Evolutionary conservation across 2,888 invertebrate species (phyloP).

Genomic region (Lepas anatifera): DNA sequence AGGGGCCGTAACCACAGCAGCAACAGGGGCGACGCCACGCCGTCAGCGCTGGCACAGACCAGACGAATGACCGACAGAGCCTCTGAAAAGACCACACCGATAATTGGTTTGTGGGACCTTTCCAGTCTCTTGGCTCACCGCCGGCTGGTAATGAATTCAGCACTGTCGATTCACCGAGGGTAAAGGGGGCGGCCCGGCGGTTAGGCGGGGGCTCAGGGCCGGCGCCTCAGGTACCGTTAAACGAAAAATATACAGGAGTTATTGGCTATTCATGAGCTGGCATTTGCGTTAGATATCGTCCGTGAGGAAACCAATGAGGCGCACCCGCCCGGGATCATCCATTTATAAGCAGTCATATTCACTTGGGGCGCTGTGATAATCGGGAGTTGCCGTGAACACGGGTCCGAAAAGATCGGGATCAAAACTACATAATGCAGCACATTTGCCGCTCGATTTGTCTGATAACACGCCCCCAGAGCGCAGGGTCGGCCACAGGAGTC

Average conservation of each 20-base stretch:
- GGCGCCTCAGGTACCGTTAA: not conserved
- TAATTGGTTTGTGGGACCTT: not conserved
- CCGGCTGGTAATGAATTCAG: slow-evolving; percentile 1
- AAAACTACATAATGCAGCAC: too few species aligned
- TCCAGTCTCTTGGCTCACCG: not conserved
- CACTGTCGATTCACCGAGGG: not conserved
- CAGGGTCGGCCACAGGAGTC: too few species aligned
- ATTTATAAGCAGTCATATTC: too few species aligned
- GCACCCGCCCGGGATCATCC: not conserved
- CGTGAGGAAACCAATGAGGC: not conserved
- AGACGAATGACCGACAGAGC: not conserved
- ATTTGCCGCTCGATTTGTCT: too few species aligned
- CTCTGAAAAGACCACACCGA: not conserved
- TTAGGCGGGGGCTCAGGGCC: too few species aligned
- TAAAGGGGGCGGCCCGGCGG: not conserved
- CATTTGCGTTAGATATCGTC: not conserved
- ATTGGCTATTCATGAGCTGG: not conserved
- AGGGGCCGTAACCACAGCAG: not conserved
- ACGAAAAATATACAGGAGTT: not conserved
- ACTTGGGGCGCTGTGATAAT: too few species aligned
- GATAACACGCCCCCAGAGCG: too few species aligned
- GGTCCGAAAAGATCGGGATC: too few species aligned
- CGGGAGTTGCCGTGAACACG: not conserved
- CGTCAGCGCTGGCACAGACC: not conserved
- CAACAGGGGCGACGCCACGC: too few species aligned